Evolutionary conservation across 1,140 invertebrate genomes (phyloP).

Genomic region (Fragariocoptes setiger): DNA sequence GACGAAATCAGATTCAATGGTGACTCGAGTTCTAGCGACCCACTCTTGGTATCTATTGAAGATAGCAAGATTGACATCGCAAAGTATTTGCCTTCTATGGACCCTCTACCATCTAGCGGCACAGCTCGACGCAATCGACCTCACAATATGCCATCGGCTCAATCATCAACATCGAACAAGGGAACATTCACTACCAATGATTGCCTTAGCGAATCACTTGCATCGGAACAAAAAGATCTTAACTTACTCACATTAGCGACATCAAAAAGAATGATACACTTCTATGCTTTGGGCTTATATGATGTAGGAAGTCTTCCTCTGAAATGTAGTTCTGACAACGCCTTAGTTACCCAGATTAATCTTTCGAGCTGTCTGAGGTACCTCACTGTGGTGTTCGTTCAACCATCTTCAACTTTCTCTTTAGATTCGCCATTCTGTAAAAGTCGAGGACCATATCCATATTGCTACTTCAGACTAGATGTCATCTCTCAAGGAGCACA

Average conservation of each 20-base stretch:
- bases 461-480: too few relatives aligned
- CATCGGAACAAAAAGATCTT: constrained; percentile 29
- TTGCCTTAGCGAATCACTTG: too few relatives aligned
- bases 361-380: constrained; percentile 1
- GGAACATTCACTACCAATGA: too few relatives aligned
- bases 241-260: constrained; percentile 47
- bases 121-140: too few relatives aligned
- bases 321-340: constrained; percentile 12
- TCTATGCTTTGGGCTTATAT: constrained; percentile 53
- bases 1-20: neutral
- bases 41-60: constrained; percentile 15
- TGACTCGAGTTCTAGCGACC: neutral
- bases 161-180: too few relatives aligned
- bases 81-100: too few relatives aligned
- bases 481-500: too few relatives aligned
- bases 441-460: too few relatives aligned
- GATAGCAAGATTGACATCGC: constrained; percentile 24
- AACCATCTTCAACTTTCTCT: too few relatives aligned
- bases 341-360: constrained; percentile 3
- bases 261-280: constrained; percentile 30
- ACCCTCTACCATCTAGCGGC: too few relatives aligned
- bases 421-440: too few relatives aligned
- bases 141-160: too few relatives aligned
- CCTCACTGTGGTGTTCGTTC: neutral
- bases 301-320: constrained; percentile 35